Evolutionary conservation across 2,797 vertebrate genomes (phyloP).

Genomic region (Spinus olivaceus): DNA sequence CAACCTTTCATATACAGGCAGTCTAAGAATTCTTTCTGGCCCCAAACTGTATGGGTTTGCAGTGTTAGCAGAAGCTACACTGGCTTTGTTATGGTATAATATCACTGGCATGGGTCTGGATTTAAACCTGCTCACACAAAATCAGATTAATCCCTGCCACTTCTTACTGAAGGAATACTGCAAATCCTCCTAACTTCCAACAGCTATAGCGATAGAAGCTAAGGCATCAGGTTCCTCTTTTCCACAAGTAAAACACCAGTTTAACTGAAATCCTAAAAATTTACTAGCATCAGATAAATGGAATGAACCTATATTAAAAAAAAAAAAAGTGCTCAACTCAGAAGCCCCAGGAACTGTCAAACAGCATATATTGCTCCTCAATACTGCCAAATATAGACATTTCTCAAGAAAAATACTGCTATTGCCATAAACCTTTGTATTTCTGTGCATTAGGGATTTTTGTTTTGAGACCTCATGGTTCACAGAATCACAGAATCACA

Average conservation of each 20-base stretch:
- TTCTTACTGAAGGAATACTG: background rate
- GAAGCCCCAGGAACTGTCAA: background rate
- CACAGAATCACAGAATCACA: background rate
- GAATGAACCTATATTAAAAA: background rate
- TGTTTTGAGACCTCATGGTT: background rate
- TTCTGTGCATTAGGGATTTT: background rate
- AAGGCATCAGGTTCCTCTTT: background rate
- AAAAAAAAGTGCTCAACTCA: background rate
- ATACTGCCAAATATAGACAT: background rate
- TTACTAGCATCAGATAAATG: background rate
- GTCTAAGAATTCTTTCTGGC: background rate
- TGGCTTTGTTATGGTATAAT: background rate
- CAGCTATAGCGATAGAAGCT: background rate
- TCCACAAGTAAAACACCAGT: background rate
- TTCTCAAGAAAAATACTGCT: background rate
- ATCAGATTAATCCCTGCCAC: background rate
- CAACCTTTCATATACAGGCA: background rate
- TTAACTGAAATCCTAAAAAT: background rate
- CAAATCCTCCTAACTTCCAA: constrained; percentile 2
- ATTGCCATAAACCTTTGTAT: background rate
- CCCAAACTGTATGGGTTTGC: background rate
- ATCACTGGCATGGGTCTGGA: background rate
- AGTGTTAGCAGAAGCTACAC: background rate
- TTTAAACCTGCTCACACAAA: constrained; percentile 8
- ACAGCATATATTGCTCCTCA: background rate